Evolutionary conservation across 2,888 invertebrate genomes (phyloP), one percentile per base, ranked within the genome.

Genomic region (Chironomus riparius): DNA sequence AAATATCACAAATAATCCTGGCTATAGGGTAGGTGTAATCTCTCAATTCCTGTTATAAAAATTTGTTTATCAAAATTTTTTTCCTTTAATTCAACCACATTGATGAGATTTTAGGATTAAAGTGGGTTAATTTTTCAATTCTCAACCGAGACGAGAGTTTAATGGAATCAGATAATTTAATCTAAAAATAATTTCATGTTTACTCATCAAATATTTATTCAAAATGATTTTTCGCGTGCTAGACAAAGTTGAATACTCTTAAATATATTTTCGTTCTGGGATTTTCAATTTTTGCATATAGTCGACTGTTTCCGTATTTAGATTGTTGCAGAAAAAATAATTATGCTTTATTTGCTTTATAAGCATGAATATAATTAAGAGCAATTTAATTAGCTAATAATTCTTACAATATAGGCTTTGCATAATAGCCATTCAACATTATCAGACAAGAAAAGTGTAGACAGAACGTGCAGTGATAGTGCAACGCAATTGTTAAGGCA

Each of bases 401-500:
- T n/a, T 22, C 24, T 38, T 10, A 62, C 7, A 22, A 28, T n/a
- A 68, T 73, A 82, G 81, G 82, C 82, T 24, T 79, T 84, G 18
- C 84, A 84, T 77, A 83, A 83, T 76, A 84, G 84, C 0, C 84
- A 84, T 70, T 83, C 84, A 15, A 84, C 83, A 0, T 77, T 84
- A 78, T 24, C 65, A 24, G 65, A 24, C 13, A 65, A 65, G 13
- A 65, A 21, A 21, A 24, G 22, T 65, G 65, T 65, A 10, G 84
- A 84, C 78, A 81, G 84, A 15, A 84, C 84, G 15, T 84, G 84
- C 71, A 84, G 84, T 47, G 84, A 84, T 61, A 83, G 83, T 77
- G 80, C 83, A 0, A 83, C 84, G 3, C 22, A 65, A 65, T 83
- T 83, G 0, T 76, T 83, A 72, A 85, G 88, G 61, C 90, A 89